Evolutionary conservation across 2,113 vertebrate species (phyloP), one percentile per base, ranked within the genome.

Genomic region (Hipposideros armiger): DNA sequence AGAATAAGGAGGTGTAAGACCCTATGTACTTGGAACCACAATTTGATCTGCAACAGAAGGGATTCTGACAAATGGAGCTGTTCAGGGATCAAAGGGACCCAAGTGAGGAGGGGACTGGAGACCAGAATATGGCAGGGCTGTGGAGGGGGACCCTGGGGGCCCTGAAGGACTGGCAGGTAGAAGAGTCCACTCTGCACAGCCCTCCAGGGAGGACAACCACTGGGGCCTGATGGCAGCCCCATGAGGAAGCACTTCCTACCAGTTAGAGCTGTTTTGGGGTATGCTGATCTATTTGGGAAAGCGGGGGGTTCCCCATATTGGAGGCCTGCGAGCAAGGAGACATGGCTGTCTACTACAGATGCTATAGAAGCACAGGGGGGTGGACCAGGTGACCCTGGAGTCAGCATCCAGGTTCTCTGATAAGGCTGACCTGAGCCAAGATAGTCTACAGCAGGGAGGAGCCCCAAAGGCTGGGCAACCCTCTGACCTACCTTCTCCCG

Each of bases 401-500:
- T 47, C 6, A 9, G 40, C n/a, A 50, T 36, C 11, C 24, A 16
- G 40, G 28, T 28, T 32, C 40, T 42, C 45, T 50, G 76, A 52
- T 22, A 32, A 15, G 50, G 60, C 30, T 36, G 2, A 0, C 22
- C 32, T 0, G 16, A 32, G 32, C 85, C 7, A 11, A 54, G 20
- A 4, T 6, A 22, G 36, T 36, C 30, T 26, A 13, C n/a, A 56
- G 15, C 54, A 58, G 54, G 11, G 24, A 52, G 36, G 10, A 5
- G 24, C 42, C 58, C 28, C 7, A 40, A 40, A 30, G 72, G 3
- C 19, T 1, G 1, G n/a, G 30, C 16, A 15, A 8, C 26, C 52
- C 2, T 81, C 52, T 17, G 73, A 81, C 98, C 13, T 90, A 98
- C 98, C 98, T 99, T 98, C 97, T 99, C 98, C 83, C 96, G 96